Percentiles rank a stretch among this genome's conserved stretches.
These are phyloP conservation scores for Sitta europaea DNA, from an alignment of 2,113 vertebrate genomes.

Conservation along the genomic window DNA sequence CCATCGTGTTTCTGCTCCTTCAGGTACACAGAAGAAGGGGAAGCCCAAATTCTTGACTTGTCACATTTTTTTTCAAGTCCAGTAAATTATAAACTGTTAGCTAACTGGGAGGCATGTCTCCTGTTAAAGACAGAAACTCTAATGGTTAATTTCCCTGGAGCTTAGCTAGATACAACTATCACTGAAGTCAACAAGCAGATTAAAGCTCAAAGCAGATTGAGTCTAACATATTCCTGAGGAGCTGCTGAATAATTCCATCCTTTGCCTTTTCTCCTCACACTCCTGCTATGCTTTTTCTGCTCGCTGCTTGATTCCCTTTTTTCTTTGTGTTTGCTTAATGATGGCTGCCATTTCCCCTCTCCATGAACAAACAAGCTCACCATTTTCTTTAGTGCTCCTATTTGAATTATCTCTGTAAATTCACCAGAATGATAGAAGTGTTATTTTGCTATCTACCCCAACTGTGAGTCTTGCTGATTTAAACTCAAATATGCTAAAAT, in stretches of 20 bases:
- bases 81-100: neutral
- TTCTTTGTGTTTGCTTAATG: neutral
- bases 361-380: neutral
- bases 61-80: neutral
- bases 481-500: slow-evolving; percentile 1
- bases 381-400: neutral
- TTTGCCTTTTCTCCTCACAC: neutral
- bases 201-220: neutral
- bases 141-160: neutral
- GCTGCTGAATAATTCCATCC: neutral
- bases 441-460: slow-evolving; percentile 17
- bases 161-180: neutral
- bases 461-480: slow-evolving; percentile 19
- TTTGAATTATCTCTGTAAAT: neutral
- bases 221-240: neutral
- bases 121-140: neutral
- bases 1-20: neutral
- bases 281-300: neutral
- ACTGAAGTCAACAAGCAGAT: neutral
- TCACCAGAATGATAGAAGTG: neutral
- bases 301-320: neutral
- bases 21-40: neutral
- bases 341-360: neutral
- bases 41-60: neutral
- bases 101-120: neutral